phyloP scores from a whole-genome alignment of 2,113 vertebrate species.

The Onychostoma macrolepis region DNA sequence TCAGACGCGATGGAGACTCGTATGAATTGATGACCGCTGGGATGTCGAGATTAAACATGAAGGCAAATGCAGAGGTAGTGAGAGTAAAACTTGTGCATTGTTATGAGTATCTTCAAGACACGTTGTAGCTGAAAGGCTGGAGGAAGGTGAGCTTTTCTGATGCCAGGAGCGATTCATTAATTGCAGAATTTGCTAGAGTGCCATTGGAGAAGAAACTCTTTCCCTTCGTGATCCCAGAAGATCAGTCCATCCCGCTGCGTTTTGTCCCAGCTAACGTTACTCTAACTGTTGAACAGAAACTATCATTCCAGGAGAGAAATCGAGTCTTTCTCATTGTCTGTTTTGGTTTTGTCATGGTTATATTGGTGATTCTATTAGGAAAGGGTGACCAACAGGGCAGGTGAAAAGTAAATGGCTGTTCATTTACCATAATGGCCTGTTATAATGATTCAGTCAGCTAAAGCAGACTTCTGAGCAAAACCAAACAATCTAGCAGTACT shows the following conservation, averaged over 20 bases:
- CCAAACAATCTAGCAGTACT: too few relatives aligned
- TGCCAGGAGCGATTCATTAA: not conserved
- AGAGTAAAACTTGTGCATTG: not conserved
- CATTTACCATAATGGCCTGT: too few relatives aligned
- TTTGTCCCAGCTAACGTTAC: not conserved
- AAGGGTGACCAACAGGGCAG: too few relatives aligned
- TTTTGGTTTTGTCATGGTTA: too few relatives aligned
- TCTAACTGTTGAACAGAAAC: not conserved
- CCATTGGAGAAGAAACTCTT: not conserved
- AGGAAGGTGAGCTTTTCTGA: slow-evolving; percentile 37
- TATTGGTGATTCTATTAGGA: too few relatives aligned
- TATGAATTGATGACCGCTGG: not conserved
- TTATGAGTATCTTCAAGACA: too few relatives aligned
- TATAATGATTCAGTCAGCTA: too few relatives aligned
- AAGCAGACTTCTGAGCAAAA: too few relatives aligned
- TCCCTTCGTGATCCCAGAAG: slow-evolving; percentile 33
- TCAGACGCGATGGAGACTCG: slow-evolving; percentile 44
- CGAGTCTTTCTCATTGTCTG: too few relatives aligned
- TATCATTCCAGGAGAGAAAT: too few relatives aligned
- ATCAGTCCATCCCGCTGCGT: not conserved
- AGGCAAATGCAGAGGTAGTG: not conserved
- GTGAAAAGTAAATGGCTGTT: too few relatives aligned
- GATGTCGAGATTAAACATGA: not conserved
- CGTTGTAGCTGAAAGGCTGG: too few relatives aligned
- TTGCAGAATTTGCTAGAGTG: not conserved